A percentile compares a stretch with the other conserved stretches of the same genome.
Conservation (phyloP, 2,113 vertebrate genomes). For the Kobus ellipsiprymnus region DNA sequence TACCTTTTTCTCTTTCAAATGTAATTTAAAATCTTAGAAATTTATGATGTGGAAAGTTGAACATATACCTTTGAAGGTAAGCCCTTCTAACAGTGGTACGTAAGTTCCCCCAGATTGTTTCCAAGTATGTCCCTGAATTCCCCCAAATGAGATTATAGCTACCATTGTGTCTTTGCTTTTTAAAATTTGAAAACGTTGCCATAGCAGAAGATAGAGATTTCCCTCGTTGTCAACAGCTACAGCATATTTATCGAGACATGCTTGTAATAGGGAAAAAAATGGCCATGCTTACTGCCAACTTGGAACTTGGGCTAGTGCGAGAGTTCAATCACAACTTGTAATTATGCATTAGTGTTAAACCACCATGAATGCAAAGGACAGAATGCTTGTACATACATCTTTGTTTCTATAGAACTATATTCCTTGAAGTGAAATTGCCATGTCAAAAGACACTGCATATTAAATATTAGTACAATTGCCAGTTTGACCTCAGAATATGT, state of each 20-base stretch:
- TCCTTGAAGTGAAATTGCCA: not conserved
- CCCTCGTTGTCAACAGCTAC: not conserved
- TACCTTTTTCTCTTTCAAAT: not conserved
- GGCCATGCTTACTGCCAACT: not conserved
- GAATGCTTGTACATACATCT: not conserved
- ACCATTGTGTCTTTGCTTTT: not conserved
- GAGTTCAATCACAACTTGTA: not conserved
- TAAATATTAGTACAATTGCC: constrained; percentile 15
- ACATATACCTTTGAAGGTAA: not conserved
- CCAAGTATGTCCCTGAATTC: not conserved
- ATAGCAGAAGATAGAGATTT: not conserved
- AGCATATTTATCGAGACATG: not conserved
- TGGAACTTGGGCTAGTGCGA: not conserved
- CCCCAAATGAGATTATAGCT: not conserved
- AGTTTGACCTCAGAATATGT: not conserved
- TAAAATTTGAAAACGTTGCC: not conserved
- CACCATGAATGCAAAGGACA: not conserved
- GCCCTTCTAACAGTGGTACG: not conserved
- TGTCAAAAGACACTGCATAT: not conserved
- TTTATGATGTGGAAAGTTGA: not conserved
- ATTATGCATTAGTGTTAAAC: not conserved
- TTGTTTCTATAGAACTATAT: constrained; percentile 10
- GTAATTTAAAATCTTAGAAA: not conserved
- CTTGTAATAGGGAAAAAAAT: not conserved
- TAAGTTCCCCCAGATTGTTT: not conserved